Base-by-base conservation (phyloP, 2,888 invertebrate species). In the Microctonus brassicae region DNA sequence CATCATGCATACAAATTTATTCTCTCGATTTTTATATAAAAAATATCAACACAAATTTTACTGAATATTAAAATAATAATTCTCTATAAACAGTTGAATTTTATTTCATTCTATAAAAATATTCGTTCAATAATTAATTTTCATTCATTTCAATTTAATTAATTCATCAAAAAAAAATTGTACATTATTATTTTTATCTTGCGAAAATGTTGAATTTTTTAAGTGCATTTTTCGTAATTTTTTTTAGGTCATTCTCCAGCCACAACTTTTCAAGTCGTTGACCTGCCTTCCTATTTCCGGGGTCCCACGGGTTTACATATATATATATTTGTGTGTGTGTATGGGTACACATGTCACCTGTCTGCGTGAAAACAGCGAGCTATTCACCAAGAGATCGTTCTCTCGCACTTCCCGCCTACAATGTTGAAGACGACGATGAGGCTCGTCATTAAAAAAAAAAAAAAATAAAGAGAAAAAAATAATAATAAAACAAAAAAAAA, bases 331-430 rank as follows among this genome's bases (percentile, higher is more conserved):
- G 70, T 68, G 66, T 57, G 24, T 42, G 52, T 69, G 68, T 71
- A 76, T 76, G 76, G 76, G 66, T 67, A 73, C 78, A 80, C 77
- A 76, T 77, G 79, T 81, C 80, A 79, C 80, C 78, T 78, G 80
- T 80, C 77, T 77, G 78, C 77, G 78, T 78, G 80, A 82, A 73
- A 61, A 78, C 83, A 81, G 83, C 81, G 80, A 78, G 74, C 82
- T 79, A 84, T 84, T 84, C 83, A 84, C 71, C 69, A 70, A 73
- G 70, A 73, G 70, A 75, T 77, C 57, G 53, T 74, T 68, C 52
- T 55, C 57, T 72, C 73, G 47, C 47, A 47, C 72, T 60, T 53
- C 68, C 63, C 60, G 47, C 68, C 36, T 55, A 63, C 57, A 65
- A 52, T 34, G 64, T 60, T 29, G 22, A 55, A 29, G 68, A 65